A percentile compares a stretch with the other conserved stretches of the same genome.
Evolutionary conservation across 1,140 invertebrate species (phyloP).

Genomic region (Scaptomyza hsui): DNA sequence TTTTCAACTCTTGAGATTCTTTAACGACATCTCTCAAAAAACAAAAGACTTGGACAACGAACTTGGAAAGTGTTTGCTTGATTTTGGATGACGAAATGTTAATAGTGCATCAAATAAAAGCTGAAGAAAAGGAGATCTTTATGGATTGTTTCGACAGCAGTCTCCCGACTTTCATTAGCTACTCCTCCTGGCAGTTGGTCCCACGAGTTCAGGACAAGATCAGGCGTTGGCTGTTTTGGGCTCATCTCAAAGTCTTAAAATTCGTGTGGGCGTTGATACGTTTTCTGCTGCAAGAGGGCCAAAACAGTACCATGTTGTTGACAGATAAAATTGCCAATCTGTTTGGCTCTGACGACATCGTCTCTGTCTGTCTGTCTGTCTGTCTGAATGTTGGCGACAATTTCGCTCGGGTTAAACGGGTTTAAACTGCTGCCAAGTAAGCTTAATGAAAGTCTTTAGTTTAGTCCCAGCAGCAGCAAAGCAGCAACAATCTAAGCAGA

Average conservation of each 20-base stretch:
- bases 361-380: conserved; percentile 10
- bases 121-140: neutral
- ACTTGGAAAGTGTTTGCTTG: conserved; percentile 13
- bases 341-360: conserved; percentile 46
- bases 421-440: conserved; percentile 72
- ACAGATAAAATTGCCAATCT: conserved; percentile 80
- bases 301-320: conserved; percentile 64
- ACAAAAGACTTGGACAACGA: conserved; percentile 45
- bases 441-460: conserved; percentile 81
- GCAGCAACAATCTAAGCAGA: conserved; percentile 44
- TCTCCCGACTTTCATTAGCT: conserved; percentile 2
- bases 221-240: conserved; percentile 17
- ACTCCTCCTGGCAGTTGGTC: neutral
- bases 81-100: conserved; percentile 6
- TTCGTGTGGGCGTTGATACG: conserved; percentile 66
- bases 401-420: conserved; percentile 75
- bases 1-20: conserved; percentile 12
- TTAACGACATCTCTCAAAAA: conserved; percentile 33
- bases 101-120: neutral
- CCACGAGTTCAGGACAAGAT: conserved; percentile 8
- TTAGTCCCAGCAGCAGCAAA: conserved; percentile 48
- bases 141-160: too few species aligned
- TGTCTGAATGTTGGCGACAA: conserved; percentile 49
- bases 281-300: conserved; percentile 16
- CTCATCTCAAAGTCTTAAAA: conserved; percentile 37